Evolutionary conservation across 2,888 invertebrate genomes (phyloP).

Genomic region (Drosophila koepferae): DNA sequence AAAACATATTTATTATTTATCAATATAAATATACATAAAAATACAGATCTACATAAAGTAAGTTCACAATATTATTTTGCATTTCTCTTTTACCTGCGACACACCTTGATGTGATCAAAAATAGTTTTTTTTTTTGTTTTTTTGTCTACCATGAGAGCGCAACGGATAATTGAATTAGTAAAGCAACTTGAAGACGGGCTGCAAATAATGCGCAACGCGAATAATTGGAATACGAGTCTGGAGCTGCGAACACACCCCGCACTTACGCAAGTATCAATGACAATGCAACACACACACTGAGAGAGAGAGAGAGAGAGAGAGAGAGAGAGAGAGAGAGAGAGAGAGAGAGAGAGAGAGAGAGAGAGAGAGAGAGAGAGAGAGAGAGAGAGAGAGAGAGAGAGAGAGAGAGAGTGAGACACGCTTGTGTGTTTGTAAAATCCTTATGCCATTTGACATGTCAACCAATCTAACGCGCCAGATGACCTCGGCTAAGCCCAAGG

Average conservation of each 20-base stretch:
- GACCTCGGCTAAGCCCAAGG: slow-evolving; percentile 37
- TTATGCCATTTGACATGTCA: slow-evolving; percentile 56
- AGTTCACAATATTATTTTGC: not conserved
- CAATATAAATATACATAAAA: no score
- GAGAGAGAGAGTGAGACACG: not conserved
- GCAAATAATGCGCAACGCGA: slow-evolving; percentile 4
- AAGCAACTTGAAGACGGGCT: slow-evolving; percentile 4
- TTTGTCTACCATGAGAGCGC: not conserved
- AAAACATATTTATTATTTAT: no score
- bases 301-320: not conserved
- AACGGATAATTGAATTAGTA: not conserved
- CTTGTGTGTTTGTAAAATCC: slow-evolving; percentile 26
- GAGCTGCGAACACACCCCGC: not conserved
- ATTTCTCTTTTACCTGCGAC: not conserved
- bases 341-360: not conserved
- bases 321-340: not conserved
- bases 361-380: not conserved
- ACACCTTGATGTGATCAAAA: not conserved
- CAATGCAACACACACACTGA: slow-evolving; percentile 3
- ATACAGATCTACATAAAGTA: not conserved
- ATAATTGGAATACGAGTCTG: slow-evolving; percentile 1
- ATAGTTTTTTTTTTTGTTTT: not conserved
- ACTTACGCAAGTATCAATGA: slow-evolving; percentile 33
- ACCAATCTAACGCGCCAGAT: slow-evolving; percentile 54
- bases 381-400: not conserved